These are phyloP conservation scores for Xiphorhynchus elegans DNA, from an alignment of 2,113 vertebrate genomes.

Conservation along the genomic window DNA sequence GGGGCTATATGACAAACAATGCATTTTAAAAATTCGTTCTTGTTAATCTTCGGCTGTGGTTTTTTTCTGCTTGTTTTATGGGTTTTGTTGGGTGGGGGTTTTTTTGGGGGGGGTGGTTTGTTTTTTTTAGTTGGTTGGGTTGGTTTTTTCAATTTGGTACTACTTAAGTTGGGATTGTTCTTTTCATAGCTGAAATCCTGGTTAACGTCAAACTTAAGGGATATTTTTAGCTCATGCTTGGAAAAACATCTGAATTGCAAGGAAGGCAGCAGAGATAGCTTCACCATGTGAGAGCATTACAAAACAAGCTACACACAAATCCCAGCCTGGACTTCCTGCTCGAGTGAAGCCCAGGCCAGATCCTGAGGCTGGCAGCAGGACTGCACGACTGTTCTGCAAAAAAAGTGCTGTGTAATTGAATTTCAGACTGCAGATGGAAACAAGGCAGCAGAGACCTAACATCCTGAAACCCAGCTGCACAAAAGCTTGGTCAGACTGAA, in stretches of 20 bases:
- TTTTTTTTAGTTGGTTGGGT: not conserved
- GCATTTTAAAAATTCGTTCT: rapidly evolving
- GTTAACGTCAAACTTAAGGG: not conserved
- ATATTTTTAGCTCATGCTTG: not conserved
- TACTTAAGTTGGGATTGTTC: not conserved
- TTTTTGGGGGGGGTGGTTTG: not conserved
- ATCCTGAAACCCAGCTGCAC: not conserved
- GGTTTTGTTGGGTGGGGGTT: too few relatives aligned
- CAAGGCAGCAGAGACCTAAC: not conserved
- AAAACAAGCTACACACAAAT: not conserved
- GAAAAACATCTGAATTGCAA: not conserved
- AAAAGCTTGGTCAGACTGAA: rapidly evolving
- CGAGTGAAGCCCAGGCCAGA: not conserved
- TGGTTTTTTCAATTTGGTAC: not conserved
- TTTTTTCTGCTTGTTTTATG: not conserved
- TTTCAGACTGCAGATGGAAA: not conserved
- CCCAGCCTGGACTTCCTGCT: not conserved
- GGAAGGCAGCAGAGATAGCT: not conserved
- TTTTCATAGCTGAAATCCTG: not conserved
- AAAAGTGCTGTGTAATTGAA: not conserved
- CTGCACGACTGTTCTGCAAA: not conserved
- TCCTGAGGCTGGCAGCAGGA: too few relatives aligned
- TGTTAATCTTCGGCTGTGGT: not conserved
- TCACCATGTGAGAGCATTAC: not conserved
- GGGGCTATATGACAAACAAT: too few relatives aligned